These are phyloP conservation scores for Micrastur ruficollis DNA, from an alignment of 2,797 vertebrate species.

Conservation along the genomic window DNA sequence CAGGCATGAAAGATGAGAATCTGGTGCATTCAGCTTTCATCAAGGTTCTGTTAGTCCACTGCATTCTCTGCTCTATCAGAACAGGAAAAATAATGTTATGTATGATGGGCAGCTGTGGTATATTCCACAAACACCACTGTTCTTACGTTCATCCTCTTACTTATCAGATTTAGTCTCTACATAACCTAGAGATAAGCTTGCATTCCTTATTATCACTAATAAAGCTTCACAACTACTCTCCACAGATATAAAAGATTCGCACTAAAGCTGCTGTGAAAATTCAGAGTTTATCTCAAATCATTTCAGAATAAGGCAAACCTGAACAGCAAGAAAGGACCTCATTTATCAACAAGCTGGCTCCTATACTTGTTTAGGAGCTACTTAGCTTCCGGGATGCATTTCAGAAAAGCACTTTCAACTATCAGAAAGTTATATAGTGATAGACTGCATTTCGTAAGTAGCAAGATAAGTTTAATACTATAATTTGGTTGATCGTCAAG, in stretches of 20 bases:
- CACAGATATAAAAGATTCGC: background rate
- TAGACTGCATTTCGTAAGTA: background rate
- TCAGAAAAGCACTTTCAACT: background rate
- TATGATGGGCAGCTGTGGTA: background rate
- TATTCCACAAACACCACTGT: background rate
- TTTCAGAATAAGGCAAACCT: background rate
- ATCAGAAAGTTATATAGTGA: background rate
- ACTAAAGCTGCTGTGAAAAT: background rate
- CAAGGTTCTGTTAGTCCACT: background rate
- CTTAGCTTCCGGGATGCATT: background rate
- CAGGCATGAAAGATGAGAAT: background rate
- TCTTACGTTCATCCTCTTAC: background rate
- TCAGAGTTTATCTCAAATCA: background rate
- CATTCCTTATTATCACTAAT: background rate
- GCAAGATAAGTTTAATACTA: background rate
- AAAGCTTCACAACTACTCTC: background rate
- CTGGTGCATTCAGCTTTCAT: background rate
- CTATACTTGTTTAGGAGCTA: background rate
- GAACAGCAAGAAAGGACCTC: background rate
- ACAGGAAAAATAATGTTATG: background rate
- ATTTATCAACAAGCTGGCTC: background rate
- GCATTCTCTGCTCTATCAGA: background rate
- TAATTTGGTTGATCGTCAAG: background rate
- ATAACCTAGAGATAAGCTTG: background rate
- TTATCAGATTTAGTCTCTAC: background rate